Conservation (phyloP, 2,797 vertebrate genomes). For the Sardinella longiceps region DNA sequence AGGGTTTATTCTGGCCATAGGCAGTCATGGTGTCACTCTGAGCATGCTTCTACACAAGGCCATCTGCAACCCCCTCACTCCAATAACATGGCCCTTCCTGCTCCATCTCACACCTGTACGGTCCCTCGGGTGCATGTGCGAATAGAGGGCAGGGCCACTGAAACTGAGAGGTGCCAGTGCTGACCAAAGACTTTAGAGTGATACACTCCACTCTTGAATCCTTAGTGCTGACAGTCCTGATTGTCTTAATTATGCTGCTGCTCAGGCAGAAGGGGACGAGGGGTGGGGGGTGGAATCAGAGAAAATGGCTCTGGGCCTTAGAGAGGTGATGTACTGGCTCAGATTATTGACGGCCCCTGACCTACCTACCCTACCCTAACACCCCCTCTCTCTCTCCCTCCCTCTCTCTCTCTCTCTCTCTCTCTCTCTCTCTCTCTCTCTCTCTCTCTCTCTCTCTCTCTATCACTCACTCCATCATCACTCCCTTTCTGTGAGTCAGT, state of each 20-base stretch:
- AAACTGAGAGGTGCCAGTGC: slow-evolving; percentile 58
- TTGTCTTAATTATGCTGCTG: slow-evolving; percentile 73
- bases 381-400: neutral
- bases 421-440: neutral
- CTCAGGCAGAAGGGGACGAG: slow-evolving; percentile 40
- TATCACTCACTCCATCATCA: neutral
- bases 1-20: slow-evolving; percentile 23
- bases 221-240: slow-evolving; percentile 73
- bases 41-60: slow-evolving; percentile 51
- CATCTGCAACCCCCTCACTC: neutral
- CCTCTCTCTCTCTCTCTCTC: slow-evolving; percentile 13
- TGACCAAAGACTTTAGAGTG: too few species aligned
- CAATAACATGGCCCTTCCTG: slow-evolving; percentile 38
- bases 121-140: slow-evolving; percentile 65
- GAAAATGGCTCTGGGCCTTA: slow-evolving; percentile 66
- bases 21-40: slow-evolving; percentile 70
- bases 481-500: neutral
- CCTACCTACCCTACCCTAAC: too few species aligned
- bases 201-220: too few species aligned
- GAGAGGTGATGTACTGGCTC: slow-evolving; percentile 61
- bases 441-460: slow-evolving; percentile 8
- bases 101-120: slow-evolving; percentile 61
- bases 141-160: slow-evolving; percentile 65
- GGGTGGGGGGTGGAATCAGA: slow-evolving; percentile 59
- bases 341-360: neutral